These are phyloP conservation scores for Cyprinodon variegatus DNA, from an alignment of 2,113 vertebrate genomes.

Conservation along the genomic window DNA sequence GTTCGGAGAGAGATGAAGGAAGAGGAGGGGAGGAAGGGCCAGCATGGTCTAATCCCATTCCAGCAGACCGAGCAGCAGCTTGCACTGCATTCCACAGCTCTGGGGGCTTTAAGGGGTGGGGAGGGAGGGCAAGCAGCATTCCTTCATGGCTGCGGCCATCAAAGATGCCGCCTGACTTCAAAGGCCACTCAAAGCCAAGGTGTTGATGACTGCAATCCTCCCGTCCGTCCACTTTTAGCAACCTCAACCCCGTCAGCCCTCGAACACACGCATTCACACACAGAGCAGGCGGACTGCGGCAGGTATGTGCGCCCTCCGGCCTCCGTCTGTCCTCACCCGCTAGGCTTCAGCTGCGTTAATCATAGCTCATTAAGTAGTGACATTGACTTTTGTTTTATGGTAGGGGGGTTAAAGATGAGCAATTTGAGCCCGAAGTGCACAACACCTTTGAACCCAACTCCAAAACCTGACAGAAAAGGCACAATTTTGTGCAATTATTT, in stretches of 20 bases:
- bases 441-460: conserved; percentile 4
- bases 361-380: conserved; percentile 67
- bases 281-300: conserved; percentile 22
- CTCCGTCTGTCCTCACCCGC: conserved; percentile 16
- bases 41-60: conserved; percentile 79
- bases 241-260: conserved; percentile 50
- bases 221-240: conserved; percentile 76
- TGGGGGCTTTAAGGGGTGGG: conserved; percentile 75
- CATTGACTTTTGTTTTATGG: conserved; percentile 64
- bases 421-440: neutral
- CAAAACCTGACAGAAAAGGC: neutral
- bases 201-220: conserved; percentile 82
- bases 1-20: conserved; percentile 12
- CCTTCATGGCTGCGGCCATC: conserved; percentile 69
- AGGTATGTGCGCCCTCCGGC: conserved; percentile 54
- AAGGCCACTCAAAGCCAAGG: conserved; percentile 74
- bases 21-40: conserved; percentile 40
- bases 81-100: conserved; percentile 79
- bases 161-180: conserved; percentile 77
- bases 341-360: conserved; percentile 56
- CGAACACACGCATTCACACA: conserved; percentile 8
- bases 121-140: conserved; percentile 68
- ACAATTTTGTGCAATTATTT: no score
- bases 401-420: conserved; percentile 12
- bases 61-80: conserved; percentile 74